Base-by-base conservation (phyloP, 2,113 vertebrate genomes). In the Monopterus albus region DNA sequence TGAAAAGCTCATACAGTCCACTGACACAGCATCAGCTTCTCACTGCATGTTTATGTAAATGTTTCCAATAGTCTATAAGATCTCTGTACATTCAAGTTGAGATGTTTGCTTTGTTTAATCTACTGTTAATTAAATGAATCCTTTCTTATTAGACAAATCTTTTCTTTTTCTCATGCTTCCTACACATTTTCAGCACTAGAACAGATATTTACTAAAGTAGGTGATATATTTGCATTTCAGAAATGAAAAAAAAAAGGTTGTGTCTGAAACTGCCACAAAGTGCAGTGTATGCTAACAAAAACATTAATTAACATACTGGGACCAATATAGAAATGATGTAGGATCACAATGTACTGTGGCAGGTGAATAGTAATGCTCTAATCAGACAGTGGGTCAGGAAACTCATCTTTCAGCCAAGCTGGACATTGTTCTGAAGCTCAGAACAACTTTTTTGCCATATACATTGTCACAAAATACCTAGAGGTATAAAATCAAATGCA, bases 1-100 rank as follows among this genome's bases (percentile, higher is more conserved):
- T 45, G 18, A 55, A 20, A 55, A 51, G 29, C 58, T 69, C 6
- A 49, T 26, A 49, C 31, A 69, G 58, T 35, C 61, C 28, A 69
- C 52, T 43, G 5, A 51, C 31, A 38, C n/a, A 73, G 40, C 25
- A 12, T 17, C 60, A 17, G 8, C 25, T 63, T 21, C 28, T 52
- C n/a, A 31, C 40, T 51, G 52, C 31, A 25, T 2, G 2, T 49
- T 46, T 31, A 14, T 64, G 9, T 40, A 39, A 51, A 20, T 3
- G n/a, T 28, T 58, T 68, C 13, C 55, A 25, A 20, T 31, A 25
- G 51, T 58, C 9, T 45, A 9, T 9, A 21, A 35, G 3, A 8
- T 23, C 10, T 74, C 29, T 68, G 14, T 68, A 49, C 20, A 40
- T 56, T 55, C 29, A 56, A 57, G 1, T 47, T 4, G 4, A 35